Conservation (phyloP, 2,113 vertebrate genomes). For the Oxyruncus cristatus region DNA sequence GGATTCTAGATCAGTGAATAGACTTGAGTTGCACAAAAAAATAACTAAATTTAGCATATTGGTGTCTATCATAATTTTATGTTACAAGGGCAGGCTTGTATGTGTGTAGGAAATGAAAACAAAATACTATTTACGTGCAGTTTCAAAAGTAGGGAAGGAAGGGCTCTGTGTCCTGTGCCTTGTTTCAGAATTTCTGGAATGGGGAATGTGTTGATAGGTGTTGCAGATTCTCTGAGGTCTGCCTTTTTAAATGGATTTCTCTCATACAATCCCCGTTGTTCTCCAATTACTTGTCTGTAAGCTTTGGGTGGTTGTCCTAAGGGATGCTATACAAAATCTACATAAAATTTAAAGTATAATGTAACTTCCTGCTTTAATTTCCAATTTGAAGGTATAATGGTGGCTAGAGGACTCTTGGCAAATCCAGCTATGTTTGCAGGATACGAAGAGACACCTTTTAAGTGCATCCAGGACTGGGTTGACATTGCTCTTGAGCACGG, state of each 20-base stretch:
- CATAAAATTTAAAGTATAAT: background rate
- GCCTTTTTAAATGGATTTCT: background rate
- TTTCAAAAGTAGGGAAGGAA: background rate
- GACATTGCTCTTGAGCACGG: conserved; percentile 89
- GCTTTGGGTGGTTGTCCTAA: background rate
- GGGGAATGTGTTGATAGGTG: background rate
- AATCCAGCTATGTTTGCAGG: conserved; percentile 97
- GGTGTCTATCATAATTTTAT: background rate
- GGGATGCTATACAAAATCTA: background rate
- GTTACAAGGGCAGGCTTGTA: background rate
- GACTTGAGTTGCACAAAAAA: background rate
- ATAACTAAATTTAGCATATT: background rate
- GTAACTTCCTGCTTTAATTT: conserved; percentile 22
- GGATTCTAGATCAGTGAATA: background rate
- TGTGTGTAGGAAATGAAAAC: background rate
- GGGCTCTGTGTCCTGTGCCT: background rate
- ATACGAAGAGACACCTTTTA: conserved; percentile 88
- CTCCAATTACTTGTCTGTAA: background rate
- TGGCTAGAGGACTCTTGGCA: conserved; percentile 88
- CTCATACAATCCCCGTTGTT: background rate
- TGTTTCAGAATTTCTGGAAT: background rate
- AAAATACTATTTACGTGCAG: background rate
- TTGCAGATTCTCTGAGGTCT: background rate
- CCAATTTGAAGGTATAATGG: conserved; percentile 86
- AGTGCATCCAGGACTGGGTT: conserved; percentile 96